phyloP scores from a whole-genome alignment of 2,113 vertebrate species.

The Nematolebias whitei region DNA sequence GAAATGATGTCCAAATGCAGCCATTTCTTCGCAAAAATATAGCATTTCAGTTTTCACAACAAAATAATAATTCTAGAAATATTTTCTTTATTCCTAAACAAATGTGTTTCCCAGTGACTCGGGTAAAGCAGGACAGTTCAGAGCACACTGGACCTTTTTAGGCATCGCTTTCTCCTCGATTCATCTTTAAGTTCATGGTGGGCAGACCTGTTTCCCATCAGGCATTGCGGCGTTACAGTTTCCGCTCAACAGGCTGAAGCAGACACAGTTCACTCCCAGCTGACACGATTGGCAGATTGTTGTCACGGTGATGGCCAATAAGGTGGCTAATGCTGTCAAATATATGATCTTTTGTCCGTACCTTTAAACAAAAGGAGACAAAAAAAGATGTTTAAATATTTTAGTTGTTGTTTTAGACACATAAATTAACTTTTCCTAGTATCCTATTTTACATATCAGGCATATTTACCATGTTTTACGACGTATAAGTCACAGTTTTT shows the following conservation, averaged over 20 bases:
- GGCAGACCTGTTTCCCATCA: too few species aligned
- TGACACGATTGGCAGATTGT: constrained; percentile 94
- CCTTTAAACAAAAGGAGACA: constrained; percentile 77
- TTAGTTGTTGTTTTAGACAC: neutral
- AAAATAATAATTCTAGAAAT: constrained; percentile 87
- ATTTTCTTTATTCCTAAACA: constrained; percentile 57
- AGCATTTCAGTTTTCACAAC: constrained; percentile 88
- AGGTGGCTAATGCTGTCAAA: constrained; percentile 98
- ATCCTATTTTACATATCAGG: too few species aligned
- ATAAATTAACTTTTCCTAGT: neutral
- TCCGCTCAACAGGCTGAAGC: constrained; percentile 90
- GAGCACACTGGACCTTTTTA: constrained; percentile 46
- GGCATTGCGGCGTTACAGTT: too few species aligned
- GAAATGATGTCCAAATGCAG: constrained; percentile 82
- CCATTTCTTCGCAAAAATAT: constrained; percentile 91
- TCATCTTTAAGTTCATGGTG: constrained; percentile 74
- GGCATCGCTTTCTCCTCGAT: constrained; percentile 32
- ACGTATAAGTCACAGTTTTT: too few species aligned
- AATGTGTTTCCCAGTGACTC: constrained; percentile 60
- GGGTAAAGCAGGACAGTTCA: constrained; percentile 42
- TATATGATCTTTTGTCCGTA: constrained; percentile 95
- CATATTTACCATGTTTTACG: too few species aligned
- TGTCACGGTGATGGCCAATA: constrained; percentile 94
- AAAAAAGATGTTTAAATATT: constrained; percentile 8
- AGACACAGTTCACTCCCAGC: constrained; percentile 96